Conservation (phyloP, 2,113 vertebrate genomes). For the Chascanopsetta lugubris region DNA sequence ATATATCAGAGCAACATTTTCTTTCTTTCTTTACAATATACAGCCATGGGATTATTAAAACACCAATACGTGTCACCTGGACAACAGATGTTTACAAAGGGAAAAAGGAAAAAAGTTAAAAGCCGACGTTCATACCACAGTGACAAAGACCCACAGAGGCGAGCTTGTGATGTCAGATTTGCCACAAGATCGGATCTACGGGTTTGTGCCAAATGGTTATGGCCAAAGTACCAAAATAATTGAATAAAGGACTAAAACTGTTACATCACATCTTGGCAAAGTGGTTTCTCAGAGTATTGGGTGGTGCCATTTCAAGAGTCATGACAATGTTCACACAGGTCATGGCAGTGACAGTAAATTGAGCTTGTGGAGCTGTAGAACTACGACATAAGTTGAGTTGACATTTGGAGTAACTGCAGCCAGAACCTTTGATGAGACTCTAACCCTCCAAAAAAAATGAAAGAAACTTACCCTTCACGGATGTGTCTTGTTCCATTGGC, state of each 20-base stretch:
- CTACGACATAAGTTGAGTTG: slow-evolving; percentile 10
- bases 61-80: not conserved
- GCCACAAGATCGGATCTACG: slow-evolving; percentile 99
- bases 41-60: not conserved
- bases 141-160: slow-evolving; percentile 99
- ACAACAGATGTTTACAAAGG: not conserved
- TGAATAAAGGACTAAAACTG: not conserved
- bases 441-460: slow-evolving; percentile 7
- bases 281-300: not conserved
- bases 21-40: not conserved
- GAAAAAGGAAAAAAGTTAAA: slow-evolving; percentile 18
- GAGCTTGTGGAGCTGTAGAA: not conserved
- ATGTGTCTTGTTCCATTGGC: slow-evolving; percentile 16
- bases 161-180: slow-evolving; percentile 94
- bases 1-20: not conserved
- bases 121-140: slow-evolving; percentile 83
- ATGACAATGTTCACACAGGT: not conserved
- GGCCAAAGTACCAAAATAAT: slow-evolving; percentile 71
- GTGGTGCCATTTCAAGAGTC: not conserved
- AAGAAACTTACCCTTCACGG: slow-evolving; percentile 63
- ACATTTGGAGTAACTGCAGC: slow-evolving; percentile 19
- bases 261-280: not conserved
- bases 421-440: slow-evolving; percentile 27
- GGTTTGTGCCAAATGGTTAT: slow-evolving; percentile 96
- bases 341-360: not conserved